Evolutionary conservation across 1,140 invertebrate genomes (phyloP).

Genomic region (Papilio xuthus): DNA sequence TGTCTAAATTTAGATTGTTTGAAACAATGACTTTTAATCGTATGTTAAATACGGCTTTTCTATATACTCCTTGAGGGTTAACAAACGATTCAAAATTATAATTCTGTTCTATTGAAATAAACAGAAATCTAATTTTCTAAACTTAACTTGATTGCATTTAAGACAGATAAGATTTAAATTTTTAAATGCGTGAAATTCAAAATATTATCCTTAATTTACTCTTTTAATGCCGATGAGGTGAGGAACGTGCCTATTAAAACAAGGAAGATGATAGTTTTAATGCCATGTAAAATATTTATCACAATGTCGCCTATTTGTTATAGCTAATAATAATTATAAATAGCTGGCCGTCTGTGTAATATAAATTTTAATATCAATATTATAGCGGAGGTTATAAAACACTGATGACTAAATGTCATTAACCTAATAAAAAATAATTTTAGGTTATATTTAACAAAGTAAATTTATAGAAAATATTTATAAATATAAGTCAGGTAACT

Average conservation of each 20-base stretch:
- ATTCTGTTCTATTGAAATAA: background rate
- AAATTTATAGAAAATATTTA: no score
- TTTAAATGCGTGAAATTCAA: no score
- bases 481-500: no score
- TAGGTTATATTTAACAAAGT: no score
- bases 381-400: constrained; percentile 36
- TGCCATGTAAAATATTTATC: constrained; percentile 16
- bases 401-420: constrained; percentile 11
- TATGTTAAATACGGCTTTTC: background rate
- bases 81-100: background rate
- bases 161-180: no score
- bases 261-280: background rate
- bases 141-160: no score
- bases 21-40: constrained; percentile 60
- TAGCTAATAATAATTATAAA: constrained; percentile 25
- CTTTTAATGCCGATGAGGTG: no score
- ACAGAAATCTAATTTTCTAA: no score
- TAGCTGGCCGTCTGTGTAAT: constrained; percentile 29
- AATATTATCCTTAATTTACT: no score
- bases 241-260: background rate
- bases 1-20: constrained; percentile 66
- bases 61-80: background rate
- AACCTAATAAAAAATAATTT: background rate
- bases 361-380: constrained; percentile 37
- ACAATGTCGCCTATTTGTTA: constrained; percentile 8